A percentile compares a stretch with the other conserved stretches of the same genome.
These are phyloP conservation scores for Callosobruchus maculatus DNA, from an alignment of 2,888 invertebrate genomes.

Conservation along the genomic window DNA sequence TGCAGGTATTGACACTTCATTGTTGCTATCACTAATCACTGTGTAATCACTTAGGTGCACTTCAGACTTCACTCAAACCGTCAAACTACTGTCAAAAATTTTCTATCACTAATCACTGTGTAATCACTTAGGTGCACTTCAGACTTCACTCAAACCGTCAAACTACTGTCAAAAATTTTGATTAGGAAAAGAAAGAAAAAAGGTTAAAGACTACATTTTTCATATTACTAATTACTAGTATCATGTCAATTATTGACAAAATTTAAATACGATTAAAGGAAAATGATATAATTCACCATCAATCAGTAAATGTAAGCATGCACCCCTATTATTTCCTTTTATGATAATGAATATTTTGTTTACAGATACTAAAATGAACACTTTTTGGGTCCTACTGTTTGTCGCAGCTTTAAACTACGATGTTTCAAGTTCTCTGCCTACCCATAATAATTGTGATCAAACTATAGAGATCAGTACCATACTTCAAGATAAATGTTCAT, in stretches of 20 bases:
- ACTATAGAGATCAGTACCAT: not conserved
- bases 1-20: too few relatives aligned
- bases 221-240: not conserved
- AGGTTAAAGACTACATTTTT: not conserved
- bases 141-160: too few relatives aligned
- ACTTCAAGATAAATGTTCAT: not conserved
- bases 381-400: not conserved
- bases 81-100: too few relatives aligned
- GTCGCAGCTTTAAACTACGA: not conserved
- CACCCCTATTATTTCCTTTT: not conserved
- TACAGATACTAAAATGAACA: not conserved
- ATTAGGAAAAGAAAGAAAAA: not conserved
- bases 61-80: too few relatives aligned
- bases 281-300: not conserved
- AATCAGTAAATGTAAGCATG: not conserved
- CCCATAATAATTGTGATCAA: not conserved
- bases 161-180: not conserved
- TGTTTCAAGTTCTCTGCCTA: not conserved
- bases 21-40: too few relatives aligned
- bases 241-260: not conserved
- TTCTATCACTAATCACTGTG: too few relatives aligned
- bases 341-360: not conserved
- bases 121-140: too few relatives aligned
- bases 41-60: too few relatives aligned
- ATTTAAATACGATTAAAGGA: not conserved